Evolutionary conservation across 2,113 vertebrate species (phyloP).

Genomic region (Onychostoma macrolepis): DNA sequence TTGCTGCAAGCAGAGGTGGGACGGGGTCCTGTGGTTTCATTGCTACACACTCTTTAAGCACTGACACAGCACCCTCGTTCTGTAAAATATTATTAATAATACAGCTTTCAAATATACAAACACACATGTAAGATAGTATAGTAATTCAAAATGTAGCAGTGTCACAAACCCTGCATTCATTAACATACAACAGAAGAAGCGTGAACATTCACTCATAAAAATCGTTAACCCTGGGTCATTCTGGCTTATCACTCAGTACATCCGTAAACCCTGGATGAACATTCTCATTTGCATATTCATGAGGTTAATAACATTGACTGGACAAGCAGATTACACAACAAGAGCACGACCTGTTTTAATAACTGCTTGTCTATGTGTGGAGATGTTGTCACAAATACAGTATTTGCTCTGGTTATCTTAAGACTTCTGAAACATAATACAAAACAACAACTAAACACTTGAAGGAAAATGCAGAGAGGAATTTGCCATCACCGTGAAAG

Average conservation of each 20-base stretch:
- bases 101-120: background rate
- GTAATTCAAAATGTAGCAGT: background rate
- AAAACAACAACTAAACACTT: background rate
- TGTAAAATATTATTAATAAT: constrained; percentile 59
- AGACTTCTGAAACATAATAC: background rate
- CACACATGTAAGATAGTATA: background rate
- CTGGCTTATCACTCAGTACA: background rate
- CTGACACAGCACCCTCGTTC: constrained; percentile 89
- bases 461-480: background rate
- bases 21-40: constrained; percentile 90
- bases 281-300: background rate
- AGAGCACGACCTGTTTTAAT: too few relatives aligned
- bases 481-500: background rate
- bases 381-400: too few relatives aligned
- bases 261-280: background rate
- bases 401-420: background rate
- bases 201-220: background rate
- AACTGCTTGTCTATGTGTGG: too few relatives aligned
- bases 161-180: background rate
- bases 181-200: background rate
- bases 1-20: constrained; percentile 89
- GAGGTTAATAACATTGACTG: background rate
- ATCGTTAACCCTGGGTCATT: background rate
- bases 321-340: background rate
- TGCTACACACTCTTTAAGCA: constrained; percentile 88